Evolutionary conservation across 2,888 invertebrate genomes (phyloP), one percentile per base, ranked within the genome.

Genomic region (Eristalinus aeneus): DNA sequence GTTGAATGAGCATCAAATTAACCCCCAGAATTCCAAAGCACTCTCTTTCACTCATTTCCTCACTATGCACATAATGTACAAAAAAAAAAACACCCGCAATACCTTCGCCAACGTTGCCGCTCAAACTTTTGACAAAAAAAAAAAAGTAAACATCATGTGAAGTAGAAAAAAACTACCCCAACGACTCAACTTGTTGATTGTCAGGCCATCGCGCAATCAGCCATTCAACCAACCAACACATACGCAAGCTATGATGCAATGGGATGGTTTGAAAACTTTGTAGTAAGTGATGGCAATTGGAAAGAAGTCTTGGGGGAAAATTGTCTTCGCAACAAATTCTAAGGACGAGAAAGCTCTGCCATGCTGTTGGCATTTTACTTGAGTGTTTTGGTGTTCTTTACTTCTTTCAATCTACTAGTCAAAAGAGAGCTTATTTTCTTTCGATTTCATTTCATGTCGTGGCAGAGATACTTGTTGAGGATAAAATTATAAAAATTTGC

Each of bases 181-280:
- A 86, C 78, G 78, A 75, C 82, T 65, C 86, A 82, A 86, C 86
- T 86, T 86, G 86, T 86, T 86, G 86, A 86, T 82, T 86, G 78
- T 67, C 60, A 54, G 39, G 63, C 74, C 86, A 67, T 74, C 69
- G 82, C 86, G 78, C 86, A 86, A 86, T 86, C 86, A 86, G 82
- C 71, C 82, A 86, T 86, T 86, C 86, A 86, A 82, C 86, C 36
- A 64, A 78, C 71, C 73, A 68, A 61, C 32, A 67, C 72, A 76
- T 20, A 73, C 34, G 64, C 58, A 73, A 68, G 69, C 68, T 68
- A 39, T 39, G 71, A 67, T 82, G 86, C 86, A 82, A 82, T 78
- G 86, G 82, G 82, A 82, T 86, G 58, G 60, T 74, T 82, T 78
- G 53, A 56, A 74, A 82, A 78, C 54, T 82, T 86, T 82, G 16